A percentile compares a stretch with the other conserved stretches of the same genome.
Evolutionary conservation across 2,797 vertebrate species (phyloP).

Genomic region (Hydrophis major): DNA sequence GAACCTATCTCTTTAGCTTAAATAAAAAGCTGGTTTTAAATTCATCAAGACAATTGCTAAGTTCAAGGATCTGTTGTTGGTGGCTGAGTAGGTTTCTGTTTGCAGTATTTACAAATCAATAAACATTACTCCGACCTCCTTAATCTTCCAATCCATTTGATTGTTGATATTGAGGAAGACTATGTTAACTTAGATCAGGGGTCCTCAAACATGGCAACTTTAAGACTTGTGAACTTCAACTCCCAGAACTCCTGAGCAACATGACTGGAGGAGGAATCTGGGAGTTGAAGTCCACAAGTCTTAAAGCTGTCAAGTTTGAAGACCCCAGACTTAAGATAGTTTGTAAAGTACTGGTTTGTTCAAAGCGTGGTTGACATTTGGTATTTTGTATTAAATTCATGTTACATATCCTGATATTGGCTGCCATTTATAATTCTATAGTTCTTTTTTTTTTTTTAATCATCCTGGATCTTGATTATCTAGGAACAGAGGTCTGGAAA

Average conservation of each 20-base stretch:
- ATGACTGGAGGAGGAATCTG: too few species aligned
- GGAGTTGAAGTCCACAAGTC: too few species aligned
- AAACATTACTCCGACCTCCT: constrained; percentile 45
- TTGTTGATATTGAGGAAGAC: constrained; percentile 43
- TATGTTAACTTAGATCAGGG: constrained; percentile 12
- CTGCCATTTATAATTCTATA: neutral
- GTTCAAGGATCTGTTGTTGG: constrained; percentile 22
- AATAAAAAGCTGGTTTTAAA: constrained; percentile 47
- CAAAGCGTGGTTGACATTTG: neutral
- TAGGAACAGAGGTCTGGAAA: neutral
- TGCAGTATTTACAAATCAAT: constrained; percentile 35
- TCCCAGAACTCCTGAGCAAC: too few species aligned
- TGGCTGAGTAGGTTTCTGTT: constrained; percentile 9
- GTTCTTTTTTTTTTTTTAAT: neutral
- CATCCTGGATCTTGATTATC: neutral
- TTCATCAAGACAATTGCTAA: constrained; percentile 47
- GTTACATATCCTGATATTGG: neutral
- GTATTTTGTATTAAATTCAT: neutral
- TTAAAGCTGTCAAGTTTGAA: too few species aligned
- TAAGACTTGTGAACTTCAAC: too few species aligned
- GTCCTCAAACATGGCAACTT: too few species aligned
- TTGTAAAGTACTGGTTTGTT: neutral
- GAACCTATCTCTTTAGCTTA: neutral
- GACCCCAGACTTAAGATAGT: constrained; percentile 28
- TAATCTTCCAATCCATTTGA: constrained; percentile 20